Evolutionary conservation across 2,888 invertebrate genomes (phyloP).

Genomic region (Sinodicranocentrus sp.): DNA sequence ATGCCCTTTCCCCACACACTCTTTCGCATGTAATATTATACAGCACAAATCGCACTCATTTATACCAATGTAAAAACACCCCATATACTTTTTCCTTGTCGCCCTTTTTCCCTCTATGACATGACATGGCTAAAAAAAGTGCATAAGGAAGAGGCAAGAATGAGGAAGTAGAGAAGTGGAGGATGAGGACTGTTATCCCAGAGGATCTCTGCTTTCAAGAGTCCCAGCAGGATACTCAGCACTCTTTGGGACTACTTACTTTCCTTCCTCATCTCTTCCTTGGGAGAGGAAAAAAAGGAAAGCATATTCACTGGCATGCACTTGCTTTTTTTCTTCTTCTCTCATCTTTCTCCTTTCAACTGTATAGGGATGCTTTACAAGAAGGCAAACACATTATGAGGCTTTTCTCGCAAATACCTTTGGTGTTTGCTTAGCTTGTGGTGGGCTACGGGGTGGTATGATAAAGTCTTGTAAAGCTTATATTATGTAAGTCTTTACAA

Average conservation of each 20-base stretch:
- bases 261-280: neutral
- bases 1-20: neutral
- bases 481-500: too few relatives aligned
- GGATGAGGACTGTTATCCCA: constrained; percentile 66
- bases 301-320: too few relatives aligned
- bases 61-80: neutral
- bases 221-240: constrained; percentile 68
- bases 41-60: neutral
- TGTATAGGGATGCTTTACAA: too few relatives aligned
- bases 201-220: constrained; percentile 63
- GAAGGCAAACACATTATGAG: constrained; percentile 7
- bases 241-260: constrained; percentile 32
- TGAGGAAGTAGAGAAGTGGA: constrained; percentile 18
- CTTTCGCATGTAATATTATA: constrained; percentile 4
- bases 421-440: constrained; percentile 1
- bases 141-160: neutral
- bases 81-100: neutral
- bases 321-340: too few relatives aligned
- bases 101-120: neutral
- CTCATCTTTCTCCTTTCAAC: too few relatives aligned
- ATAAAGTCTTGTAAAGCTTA: neutral
- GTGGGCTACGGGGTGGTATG: neutral
- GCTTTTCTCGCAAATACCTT: constrained; percentile 1
- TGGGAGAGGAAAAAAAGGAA: neutral
- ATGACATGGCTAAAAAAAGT: too few relatives aligned